Base-by-base conservation (phyloP, 2,888 invertebrate genomes). In the Agonopterix heracliana region DNA sequence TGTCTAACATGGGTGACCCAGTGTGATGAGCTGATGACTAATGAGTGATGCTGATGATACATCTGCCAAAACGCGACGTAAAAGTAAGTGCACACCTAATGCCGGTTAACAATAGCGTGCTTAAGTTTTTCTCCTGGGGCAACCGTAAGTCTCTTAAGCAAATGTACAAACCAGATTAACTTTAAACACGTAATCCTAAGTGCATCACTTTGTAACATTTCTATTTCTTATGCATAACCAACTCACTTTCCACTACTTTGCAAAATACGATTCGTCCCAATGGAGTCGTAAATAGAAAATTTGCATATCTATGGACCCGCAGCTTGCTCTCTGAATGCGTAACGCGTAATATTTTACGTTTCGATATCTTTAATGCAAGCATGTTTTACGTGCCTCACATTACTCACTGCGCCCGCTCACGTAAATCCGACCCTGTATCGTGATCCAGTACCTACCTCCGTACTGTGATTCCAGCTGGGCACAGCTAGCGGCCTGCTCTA, bases 301-400 rank as follows among this genome's bases (percentile, higher is more conserved):
- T 61, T 65, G 54, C 67, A 69, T 70, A 61, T 67, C 59, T 69
- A 70, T 64, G 54, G 57, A 63, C 57, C 59, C 53, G 44, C 51
- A 51, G 56, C 54, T 57, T 60, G 59, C 61, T 56, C 57, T 63
- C 61, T 61, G 68, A 63, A 71, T 71, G 70, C 72, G 67, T 70
- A 65, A 54, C 56, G 61, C 62, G 64, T 68, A 67, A 74, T 77
- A 75, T 75, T 72, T 75, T 71, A 78, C 68, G 64, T 61, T 69
- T 70, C 75, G 68, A 74, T 75, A 75, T 72, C 68, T 70, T 68
- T 68, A 71, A 74, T 71, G 68, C 70, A 71, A 57, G 58, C 61
- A 64, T 61, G 64, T 64, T 64, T 59, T 66, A 70, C 75, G 73
- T 74, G 68, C 66, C 57, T 59, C 59, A 65, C 68, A 66, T 74